phyloP scores from a whole-genome alignment of 2,797 vertebrate species.

The Tolypeutes matacus region DNA sequence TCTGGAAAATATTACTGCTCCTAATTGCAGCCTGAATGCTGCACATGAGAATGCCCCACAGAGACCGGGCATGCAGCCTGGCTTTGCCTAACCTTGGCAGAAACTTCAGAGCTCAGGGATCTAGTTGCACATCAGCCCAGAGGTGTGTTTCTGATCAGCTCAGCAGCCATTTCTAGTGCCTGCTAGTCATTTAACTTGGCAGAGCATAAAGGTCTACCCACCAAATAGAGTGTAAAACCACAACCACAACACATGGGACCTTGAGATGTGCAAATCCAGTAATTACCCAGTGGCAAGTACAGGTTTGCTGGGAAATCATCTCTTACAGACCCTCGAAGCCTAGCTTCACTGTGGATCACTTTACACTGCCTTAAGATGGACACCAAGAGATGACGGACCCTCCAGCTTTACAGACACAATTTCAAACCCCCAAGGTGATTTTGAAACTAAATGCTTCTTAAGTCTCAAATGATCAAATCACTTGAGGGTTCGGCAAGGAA shows the following conservation, averaged over 20 bases:
- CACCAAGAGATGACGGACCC: neutral
- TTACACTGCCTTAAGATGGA: neutral
- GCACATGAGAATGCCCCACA: neutral
- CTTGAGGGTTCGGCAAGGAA: neutral
- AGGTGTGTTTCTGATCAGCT: constrained; percentile 81
- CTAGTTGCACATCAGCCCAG: constrained; percentile 57
- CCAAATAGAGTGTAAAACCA: constrained; percentile 78
- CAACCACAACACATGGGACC: constrained; percentile 68
- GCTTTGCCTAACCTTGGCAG: constrained; percentile 61
- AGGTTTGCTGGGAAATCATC: neutral
- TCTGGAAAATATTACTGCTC: constrained; percentile 74
- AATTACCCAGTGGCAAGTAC: constrained; percentile 19
- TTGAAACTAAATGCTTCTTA: constrained; percentile 1
- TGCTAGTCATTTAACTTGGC: constrained; percentile 78
- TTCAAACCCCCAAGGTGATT: constrained; percentile 12
- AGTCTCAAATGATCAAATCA: neutral
- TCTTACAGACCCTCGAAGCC: constrained; percentile 7
- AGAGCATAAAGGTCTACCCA: constrained; percentile 48
- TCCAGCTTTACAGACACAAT: neutral
- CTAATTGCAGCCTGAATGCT: constrained; percentile 60
- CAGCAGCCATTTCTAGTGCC: constrained; percentile 61
- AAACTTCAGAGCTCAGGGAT: constrained; percentile 59
- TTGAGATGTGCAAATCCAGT: constrained; percentile 64
- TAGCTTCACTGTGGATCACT: neutral
- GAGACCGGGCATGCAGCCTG: constrained; percentile 20